A percentile compares a stretch with the other conserved stretches of the same genome.
These are phyloP conservation scores for Xenops minutus DNA, from an alignment of 2,797 vertebrate species.

Conservation along the genomic window DNA sequence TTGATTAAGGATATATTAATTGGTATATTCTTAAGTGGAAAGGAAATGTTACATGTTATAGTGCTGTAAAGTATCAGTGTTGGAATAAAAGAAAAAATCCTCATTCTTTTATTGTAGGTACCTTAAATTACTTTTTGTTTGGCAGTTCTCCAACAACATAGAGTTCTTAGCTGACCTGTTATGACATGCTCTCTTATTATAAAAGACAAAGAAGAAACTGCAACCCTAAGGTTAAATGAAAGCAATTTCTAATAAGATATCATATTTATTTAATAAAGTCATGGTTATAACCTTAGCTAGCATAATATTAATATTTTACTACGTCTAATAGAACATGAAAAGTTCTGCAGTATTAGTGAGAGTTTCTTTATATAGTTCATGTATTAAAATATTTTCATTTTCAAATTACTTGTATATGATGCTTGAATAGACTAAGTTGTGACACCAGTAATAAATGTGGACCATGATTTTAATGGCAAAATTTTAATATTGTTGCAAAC, in stretches of 20 bases:
- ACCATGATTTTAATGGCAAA: not conserved
- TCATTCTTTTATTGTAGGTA: not conserved
- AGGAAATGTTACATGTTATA: not conserved
- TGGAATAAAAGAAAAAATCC: not conserved
- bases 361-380: not conserved
- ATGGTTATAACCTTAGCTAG: not conserved
- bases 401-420: not conserved
- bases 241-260: not conserved
- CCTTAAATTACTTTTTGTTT: not conserved
- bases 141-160: not conserved
- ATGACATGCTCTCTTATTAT: not conserved
- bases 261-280: not conserved
- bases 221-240: not conserved
- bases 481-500: not conserved
- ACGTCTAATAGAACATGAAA: not conserved
- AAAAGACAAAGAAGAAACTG: not conserved
- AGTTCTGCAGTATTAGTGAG: not conserved
- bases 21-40: not conserved
- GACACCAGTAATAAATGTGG: not conserved
- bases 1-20: not conserved
- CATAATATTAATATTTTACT: not conserved
- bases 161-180: not conserved
- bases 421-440: not conserved
- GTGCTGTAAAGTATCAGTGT: not conserved
- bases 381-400: not conserved